These are phyloP conservation scores for Telmatochromis brachygnathus DNA, from an alignment of 2,113 vertebrate genomes.

Conservation along the genomic window DNA sequence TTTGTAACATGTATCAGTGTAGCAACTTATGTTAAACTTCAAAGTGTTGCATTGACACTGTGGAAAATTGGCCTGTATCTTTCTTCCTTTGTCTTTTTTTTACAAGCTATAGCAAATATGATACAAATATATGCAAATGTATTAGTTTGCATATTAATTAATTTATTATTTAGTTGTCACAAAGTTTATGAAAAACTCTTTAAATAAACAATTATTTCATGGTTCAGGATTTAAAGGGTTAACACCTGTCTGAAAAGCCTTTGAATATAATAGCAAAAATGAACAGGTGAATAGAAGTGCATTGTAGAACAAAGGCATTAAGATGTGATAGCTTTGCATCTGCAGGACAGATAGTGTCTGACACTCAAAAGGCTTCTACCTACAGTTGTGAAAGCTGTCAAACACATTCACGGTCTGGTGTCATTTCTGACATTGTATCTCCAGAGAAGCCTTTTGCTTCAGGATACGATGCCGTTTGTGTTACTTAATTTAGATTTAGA, in stretches of 20 bases:
- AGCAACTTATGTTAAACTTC: background rate
- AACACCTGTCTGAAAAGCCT: background rate
- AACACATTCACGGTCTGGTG: background rate
- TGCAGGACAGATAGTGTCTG: background rate
- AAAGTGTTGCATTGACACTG: background rate
- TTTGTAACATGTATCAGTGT: background rate
- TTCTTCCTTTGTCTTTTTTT: background rate
- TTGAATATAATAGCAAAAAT: background rate
- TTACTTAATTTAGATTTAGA: background rate
- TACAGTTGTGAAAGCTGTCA: background rate
- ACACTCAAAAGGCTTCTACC: background rate
- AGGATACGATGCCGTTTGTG: background rate
- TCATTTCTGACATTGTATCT: slow-evolving; percentile 4
- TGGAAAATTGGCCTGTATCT: background rate
- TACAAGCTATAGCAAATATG: background rate
- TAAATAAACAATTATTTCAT: background rate
- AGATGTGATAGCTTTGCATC: background rate
- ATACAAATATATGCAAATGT: background rate
- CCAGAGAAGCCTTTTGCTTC: background rate
- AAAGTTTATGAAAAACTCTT: background rate
- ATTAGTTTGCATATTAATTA: background rate
- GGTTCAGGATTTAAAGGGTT: background rate
- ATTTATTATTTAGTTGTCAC: background rate
- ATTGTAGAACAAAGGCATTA: background rate
- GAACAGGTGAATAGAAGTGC: background rate